phyloP scores from a whole-genome alignment of 1,140 invertebrate species.

The Scaptomyza pallida region DNA sequence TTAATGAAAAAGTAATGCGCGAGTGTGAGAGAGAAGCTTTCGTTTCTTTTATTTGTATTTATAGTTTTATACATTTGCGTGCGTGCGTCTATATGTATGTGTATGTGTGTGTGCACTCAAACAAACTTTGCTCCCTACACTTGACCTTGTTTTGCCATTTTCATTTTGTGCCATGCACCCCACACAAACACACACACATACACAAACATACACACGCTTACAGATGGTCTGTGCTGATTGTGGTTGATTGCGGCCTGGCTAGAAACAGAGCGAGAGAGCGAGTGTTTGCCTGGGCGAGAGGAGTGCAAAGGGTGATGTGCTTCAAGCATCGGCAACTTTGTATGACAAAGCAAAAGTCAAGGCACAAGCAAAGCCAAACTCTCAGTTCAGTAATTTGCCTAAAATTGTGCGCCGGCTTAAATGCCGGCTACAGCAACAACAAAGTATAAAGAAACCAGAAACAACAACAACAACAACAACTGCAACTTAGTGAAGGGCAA shows the following conservation, averaged over 20 bases:
- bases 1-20: slow-evolving; percentile 64
- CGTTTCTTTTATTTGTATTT: slow-evolving; percentile 30
- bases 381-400: slow-evolving; percentile 58
- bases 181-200: slow-evolving; percentile 27
- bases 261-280: background rate
- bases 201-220: slow-evolving; percentile 20
- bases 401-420: slow-evolving; percentile 57
- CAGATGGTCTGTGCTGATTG: slow-evolving; percentile 60
- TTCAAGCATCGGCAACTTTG: slow-evolving; percentile 45
- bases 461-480: slow-evolving; percentile 7
- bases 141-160: slow-evolving; percentile 81
- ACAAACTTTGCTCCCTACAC: slow-evolving; percentile 81
- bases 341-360: slow-evolving; percentile 63
- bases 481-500: slow-evolving; percentile 45
- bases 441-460: slow-evolving; percentile 28
- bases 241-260: slow-evolving; percentile 50
- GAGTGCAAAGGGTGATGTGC: background rate
- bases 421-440: slow-evolving; percentile 49
- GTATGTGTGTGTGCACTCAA: slow-evolving; percentile 57
- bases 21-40: slow-evolving; percentile 45
- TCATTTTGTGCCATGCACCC: slow-evolving; percentile 63
- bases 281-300: background rate
- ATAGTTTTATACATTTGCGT: slow-evolving; percentile 2
- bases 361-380: slow-evolving; percentile 30
- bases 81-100: slow-evolving; percentile 3